Evolutionary conservation across 1,140 invertebrate species (phyloP).

Genomic region (Eupristina koningsbergeri): DNA sequence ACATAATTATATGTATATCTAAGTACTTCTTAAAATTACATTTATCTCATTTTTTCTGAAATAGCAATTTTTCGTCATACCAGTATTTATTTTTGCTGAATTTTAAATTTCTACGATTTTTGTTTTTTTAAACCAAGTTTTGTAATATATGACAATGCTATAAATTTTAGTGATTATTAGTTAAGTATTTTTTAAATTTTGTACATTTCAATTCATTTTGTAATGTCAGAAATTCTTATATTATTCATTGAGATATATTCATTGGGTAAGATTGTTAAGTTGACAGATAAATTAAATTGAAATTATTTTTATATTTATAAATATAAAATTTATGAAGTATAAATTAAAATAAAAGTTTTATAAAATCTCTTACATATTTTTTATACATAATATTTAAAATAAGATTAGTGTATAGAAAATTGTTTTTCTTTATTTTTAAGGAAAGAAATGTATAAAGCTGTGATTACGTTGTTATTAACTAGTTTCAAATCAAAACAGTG

Average conservation of each 20-base stretch:
- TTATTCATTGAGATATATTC: too few relatives aligned
- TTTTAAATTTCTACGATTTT: background rate
- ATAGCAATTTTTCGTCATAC: background rate
- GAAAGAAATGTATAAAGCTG: conserved; percentile 1
- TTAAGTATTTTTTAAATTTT: background rate
- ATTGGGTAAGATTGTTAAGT: too few relatives aligned
- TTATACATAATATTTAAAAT: background rate
- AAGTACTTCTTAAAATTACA: background rate
- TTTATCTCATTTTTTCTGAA: background rate
- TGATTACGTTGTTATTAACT: background rate
- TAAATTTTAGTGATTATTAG: background rate
- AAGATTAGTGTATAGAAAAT: background rate
- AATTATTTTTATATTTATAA: background rate
- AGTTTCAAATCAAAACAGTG: background rate
- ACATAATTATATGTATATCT: background rate
- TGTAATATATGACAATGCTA: background rate
- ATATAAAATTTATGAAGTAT: background rate
- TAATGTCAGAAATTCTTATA: too few relatives aligned
- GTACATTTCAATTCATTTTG: background rate
- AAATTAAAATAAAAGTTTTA: background rate
- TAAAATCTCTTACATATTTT: background rate
- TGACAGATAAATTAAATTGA: background rate
- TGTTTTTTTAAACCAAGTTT: background rate
- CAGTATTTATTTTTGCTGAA: background rate
- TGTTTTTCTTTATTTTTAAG: background rate